Percentiles rank a stretch among this genome's conserved stretches.
phyloP scores from a whole-genome alignment of 2,797 vertebrate genomes.

The Phataginus tricuspis region DNA sequence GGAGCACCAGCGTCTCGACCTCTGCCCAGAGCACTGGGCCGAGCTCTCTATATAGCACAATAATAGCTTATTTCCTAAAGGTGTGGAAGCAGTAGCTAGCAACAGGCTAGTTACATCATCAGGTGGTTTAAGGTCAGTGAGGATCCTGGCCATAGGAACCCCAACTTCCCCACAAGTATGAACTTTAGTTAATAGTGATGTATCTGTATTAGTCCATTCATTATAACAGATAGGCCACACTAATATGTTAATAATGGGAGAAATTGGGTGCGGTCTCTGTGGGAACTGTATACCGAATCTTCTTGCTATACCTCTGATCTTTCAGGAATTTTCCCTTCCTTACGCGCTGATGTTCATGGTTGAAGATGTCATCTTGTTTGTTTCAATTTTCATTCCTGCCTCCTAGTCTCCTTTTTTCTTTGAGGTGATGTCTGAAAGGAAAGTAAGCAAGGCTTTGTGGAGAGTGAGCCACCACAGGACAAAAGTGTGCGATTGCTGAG shows the following conservation, averaged over 20 bases:
- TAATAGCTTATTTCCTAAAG: too few species aligned
- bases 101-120: too few species aligned
- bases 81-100: too few species aligned
- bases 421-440: neutral
- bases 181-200: neutral
- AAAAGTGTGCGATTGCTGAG: neutral
- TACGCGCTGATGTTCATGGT: neutral
- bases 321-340: neutral
- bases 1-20: too few species aligned
- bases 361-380: neutral
- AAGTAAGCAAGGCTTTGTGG: neutral
- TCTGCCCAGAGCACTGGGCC: too few species aligned
- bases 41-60: too few species aligned
- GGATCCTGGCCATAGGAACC: too few species aligned
- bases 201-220: neutral
- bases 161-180: neutral
- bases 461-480: rapidly evolving
- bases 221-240: neutral
- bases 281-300: neutral
- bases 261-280: neutral
- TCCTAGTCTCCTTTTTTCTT: neutral
- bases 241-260: neutral
- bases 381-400: neutral
- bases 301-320: neutral
- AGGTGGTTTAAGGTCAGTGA: too few species aligned